Base-by-base conservation (phyloP, 2,888 invertebrate species). In the Pristionchus arcanus region DNA sequence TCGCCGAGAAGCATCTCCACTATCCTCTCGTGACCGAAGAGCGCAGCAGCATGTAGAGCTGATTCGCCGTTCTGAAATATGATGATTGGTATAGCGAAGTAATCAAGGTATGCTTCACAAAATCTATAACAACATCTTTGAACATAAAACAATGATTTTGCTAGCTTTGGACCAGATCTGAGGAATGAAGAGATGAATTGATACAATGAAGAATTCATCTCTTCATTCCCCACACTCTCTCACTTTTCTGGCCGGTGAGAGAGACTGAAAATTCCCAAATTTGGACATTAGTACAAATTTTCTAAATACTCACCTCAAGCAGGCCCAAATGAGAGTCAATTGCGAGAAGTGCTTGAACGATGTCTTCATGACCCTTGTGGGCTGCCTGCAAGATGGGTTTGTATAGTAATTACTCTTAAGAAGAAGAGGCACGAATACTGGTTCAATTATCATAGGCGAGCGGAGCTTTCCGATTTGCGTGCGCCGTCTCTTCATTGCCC, bases 291-390 rank as follows among this genome's bases (percentile, higher is more conserved):
- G 3, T 9, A 42, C 42, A 42, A 42, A 66, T 66, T 66, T 66
- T 11, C 28, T n/a, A 28, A n/a, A 25, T 19, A 28, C 28, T n/a
- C 55, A 91, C 91, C 63, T 90, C 81, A 21, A 92, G 55, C 19
- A 92, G 66, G 4, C 89, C 90, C 1, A 91, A 53, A 66, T 84
- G 63, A 53, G 63, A 89, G 25, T 91, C 91, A 89, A 90, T 42
- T 5, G 88, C 42, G 21, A 91, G 97, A 90, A 98, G 96, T 92
- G 98, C 96, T 95, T 97, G 97, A 0, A 97, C 97, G 1, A 98
- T 97, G 4, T 98, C 98, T 19, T 97, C 97, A 95, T 98, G 98
- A 0, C 98, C 98, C 96, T 98, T 98, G 96, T 98, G 98, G 63
- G 98, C 97, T 31, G 89, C 89, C 89, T 89, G 59, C 5, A 49